Percentiles rank a stretch among this genome's conserved stretches.
Conservation (phyloP, 2,888 invertebrate species). For the Erynnis tages region DNA sequence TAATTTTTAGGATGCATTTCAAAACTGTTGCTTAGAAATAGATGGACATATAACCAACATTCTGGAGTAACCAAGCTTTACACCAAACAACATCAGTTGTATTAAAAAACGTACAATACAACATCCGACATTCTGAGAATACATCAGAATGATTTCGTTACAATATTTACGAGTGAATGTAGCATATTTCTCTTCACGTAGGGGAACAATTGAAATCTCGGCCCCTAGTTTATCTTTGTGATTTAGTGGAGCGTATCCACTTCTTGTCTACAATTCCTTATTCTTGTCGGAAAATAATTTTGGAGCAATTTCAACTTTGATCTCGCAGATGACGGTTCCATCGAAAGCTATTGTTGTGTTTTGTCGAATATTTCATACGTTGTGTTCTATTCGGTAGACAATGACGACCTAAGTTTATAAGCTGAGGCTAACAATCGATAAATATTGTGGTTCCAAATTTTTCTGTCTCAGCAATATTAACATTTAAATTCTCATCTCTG, state of each 20-base stretch:
- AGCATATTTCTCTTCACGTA: conserved; percentile 50
- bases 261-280: conserved; percentile 26
- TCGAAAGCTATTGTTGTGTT: conserved; percentile 13
- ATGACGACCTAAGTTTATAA: background rate
- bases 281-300: conserved; percentile 27
- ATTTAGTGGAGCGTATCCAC: conserved; percentile 46
- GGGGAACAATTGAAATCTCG: conserved; percentile 47
- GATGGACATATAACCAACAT: too few species aligned
- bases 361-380: conserved; percentile 1
- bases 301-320: conserved; percentile 26
- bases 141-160: conserved; percentile 40
- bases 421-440: conserved; percentile 5
- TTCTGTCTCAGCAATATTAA: too few species aligned
- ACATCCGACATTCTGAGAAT: conserved; percentile 15
- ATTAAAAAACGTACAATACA: background rate
- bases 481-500: too few species aligned
- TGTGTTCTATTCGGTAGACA: conserved; percentile 2
- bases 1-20: too few species aligned
- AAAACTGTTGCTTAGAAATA: too few species aligned
- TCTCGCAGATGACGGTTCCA: background rate
- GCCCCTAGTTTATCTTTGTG: conserved; percentile 46
- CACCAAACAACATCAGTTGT: background rate
- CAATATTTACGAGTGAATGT: conserved; percentile 49
- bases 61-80: background rate
- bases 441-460: too few species aligned